Conservation (phyloP, 2,797 vertebrate species). For the Melanogrammus aeglefinus region DNA sequence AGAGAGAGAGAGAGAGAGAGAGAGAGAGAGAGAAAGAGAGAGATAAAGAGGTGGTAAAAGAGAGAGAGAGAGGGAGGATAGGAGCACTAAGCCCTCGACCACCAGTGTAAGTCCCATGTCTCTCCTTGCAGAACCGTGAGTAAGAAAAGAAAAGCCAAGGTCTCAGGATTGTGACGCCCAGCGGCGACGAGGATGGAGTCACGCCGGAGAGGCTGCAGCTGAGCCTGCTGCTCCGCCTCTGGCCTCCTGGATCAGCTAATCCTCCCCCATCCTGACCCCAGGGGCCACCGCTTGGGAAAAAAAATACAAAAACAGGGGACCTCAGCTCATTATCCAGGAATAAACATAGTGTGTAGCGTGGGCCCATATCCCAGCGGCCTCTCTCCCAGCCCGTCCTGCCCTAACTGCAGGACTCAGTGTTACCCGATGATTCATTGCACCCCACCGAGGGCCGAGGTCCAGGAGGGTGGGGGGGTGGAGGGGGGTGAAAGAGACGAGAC, state of each 20-base stretch:
- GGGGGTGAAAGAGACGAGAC: constrained; percentile 51
- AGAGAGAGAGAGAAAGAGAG: no score
- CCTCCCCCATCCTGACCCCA: constrained; percentile 54
- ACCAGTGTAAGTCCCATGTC: constrained; percentile 14
- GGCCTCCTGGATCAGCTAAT: constrained; percentile 63
- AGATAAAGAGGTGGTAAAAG: constrained; percentile 39
- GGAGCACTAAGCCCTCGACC: constrained; percentile 43
- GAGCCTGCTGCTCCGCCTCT: constrained; percentile 53
- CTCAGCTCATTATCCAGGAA: constrained; percentile 66
- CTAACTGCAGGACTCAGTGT: constrained; percentile 58
- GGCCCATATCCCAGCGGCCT: constrained; percentile 58
- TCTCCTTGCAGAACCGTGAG: constrained; percentile 41
- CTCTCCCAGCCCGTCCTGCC: constrained; percentile 54
- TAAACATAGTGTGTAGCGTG: constrained; percentile 60
- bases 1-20: no score
- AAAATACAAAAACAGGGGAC: constrained; percentile 30
- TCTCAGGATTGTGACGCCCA: constrained; percentile 38
- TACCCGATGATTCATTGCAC: constrained; percentile 61
- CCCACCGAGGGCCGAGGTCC: constrained; percentile 41
- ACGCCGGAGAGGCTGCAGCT: constrained; percentile 52
- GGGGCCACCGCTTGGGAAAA: constrained; percentile 50
- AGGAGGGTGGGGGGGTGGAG: constrained; percentile 54
- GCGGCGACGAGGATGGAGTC: constrained; percentile 36
- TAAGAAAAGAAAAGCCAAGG: constrained; percentile 34
- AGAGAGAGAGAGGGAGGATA: constrained; percentile 37